Conservation (phyloP, 2,797 vertebrate genomes). For the Acipenser ruthenus region DNA sequence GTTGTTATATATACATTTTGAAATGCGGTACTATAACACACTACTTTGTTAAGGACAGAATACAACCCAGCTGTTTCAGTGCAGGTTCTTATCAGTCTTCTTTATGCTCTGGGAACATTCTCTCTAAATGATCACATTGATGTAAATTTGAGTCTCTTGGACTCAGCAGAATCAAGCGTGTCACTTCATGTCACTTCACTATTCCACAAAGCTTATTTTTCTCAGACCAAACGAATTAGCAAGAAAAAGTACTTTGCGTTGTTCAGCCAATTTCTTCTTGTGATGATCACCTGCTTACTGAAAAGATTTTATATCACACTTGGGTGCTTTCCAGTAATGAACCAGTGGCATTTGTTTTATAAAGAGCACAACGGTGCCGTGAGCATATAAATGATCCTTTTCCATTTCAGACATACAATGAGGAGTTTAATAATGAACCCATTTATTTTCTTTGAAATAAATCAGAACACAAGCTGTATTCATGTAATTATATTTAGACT, state of each 20-base stretch:
- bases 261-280: conserved; percentile 18
- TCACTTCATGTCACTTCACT: conserved; percentile 21
- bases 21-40: background rate
- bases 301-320: background rate
- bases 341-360: too few species aligned
- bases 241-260: background rate
- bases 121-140: conserved; percentile 25
- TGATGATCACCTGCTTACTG: conserved; percentile 24
- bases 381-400: too few species aligned
- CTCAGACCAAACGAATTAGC: conserved; percentile 1
- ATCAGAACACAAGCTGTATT: too few species aligned
- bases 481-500: too few species aligned
- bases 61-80: background rate
- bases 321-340: too few species aligned
- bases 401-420: too few species aligned
- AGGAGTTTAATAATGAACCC: too few species aligned
- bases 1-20: background rate
- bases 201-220: background rate
- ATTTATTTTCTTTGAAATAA: too few species aligned
- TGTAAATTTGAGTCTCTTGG: conserved; percentile 27
- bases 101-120: too few species aligned
- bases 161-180: conserved; percentile 17
- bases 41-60: background rate
- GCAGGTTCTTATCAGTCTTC: too few species aligned
- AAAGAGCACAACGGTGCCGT: too few species aligned